Base-by-base conservation (phyloP, 2,888 invertebrate genomes). In the Elegia similella region DNA sequence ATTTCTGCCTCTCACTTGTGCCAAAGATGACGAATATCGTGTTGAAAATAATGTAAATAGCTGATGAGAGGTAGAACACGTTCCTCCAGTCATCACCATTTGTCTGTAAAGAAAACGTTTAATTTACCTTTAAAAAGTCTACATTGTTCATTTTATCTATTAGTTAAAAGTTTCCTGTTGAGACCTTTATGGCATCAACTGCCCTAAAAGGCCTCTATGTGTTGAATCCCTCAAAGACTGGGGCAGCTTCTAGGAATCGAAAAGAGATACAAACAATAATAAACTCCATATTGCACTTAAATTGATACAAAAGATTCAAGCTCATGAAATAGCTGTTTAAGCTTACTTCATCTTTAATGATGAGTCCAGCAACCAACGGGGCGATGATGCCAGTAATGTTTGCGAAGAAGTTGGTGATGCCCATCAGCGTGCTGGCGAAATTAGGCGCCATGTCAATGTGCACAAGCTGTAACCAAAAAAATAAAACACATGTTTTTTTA, bases 361-460 rank as follows among this genome's bases (percentile, higher is more conserved):
- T 87, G 30, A 92, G 73, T n/a, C 94, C 94, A 0, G 94, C 94
- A 10, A 93, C 80, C 0, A 95, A 73, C 0, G 96, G 95, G 0
- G 95, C 95, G 30, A 95, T 78, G 54, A 96, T 93, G 44, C 95
- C 94, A 73, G 94, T 93, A 8, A 95, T 80, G 69, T 95, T 95
- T 0, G 95, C 94, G 6, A 93, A 83, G 17, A 94, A 93, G 76
- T 95, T 95, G 0, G 95, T 95, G 59, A 96, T 93, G 1, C 95
- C 95, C 95, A 96, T 95, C 53, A 96, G 78, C 0, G 94, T 92
- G 5, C 95, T 95, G 0, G 95, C 94, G 73, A 94, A 95, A 69
- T 94, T 95, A 0, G 95, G 95, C 7, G 95, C 93, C 59, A 96
- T 86, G 77, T 96, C 96, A 56, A 96, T 94, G 66, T 95, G 95